phyloP scores from a whole-genome alignment of 2,113 vertebrate genomes.

The Sardina pilchardus region DNA sequence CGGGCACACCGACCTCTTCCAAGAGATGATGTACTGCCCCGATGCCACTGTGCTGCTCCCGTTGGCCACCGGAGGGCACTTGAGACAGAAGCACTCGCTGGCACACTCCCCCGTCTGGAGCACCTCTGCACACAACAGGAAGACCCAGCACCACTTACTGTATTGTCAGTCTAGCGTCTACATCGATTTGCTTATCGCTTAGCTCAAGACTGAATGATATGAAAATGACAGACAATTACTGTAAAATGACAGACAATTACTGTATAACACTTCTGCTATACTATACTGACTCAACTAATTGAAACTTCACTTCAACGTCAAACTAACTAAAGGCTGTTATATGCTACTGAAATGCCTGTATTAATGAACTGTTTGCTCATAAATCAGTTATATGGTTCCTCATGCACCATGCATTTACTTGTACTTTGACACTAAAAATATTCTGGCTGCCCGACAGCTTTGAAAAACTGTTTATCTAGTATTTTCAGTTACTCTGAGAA shows the following conservation, averaged over 20 bases:
- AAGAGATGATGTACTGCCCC: conserved; percentile 86
- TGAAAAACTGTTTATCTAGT: not conserved
- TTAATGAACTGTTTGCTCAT: not conserved
- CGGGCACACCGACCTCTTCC: conserved; percentile 82
- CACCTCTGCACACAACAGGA: conserved; percentile 73
- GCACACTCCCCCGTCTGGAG: conserved; percentile 91
- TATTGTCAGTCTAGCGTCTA: not conserved
- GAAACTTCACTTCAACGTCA: not conserved
- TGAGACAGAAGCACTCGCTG: conserved; percentile 93
- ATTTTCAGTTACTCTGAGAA: not conserved
- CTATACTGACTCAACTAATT: not conserved
- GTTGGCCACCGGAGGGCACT: conserved; percentile 76
- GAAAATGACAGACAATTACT: not conserved
- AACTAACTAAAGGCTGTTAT: too few relatives aligned
- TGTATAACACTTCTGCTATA: too few relatives aligned
- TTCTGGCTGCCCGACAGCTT: not conserved
- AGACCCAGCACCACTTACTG: too few relatives aligned
- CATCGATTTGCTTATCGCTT: too few relatives aligned
- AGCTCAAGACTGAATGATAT: not conserved
- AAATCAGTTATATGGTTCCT: not conserved
- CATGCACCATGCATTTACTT: not conserved
- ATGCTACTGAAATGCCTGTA: not conserved
- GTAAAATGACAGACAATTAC: too few relatives aligned
- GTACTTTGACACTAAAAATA: not conserved
- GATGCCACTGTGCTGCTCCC: conserved; percentile 81